phyloP scores from a whole-genome alignment of 2,113 vertebrate species.

The Callaeas wilsoni region DNA sequence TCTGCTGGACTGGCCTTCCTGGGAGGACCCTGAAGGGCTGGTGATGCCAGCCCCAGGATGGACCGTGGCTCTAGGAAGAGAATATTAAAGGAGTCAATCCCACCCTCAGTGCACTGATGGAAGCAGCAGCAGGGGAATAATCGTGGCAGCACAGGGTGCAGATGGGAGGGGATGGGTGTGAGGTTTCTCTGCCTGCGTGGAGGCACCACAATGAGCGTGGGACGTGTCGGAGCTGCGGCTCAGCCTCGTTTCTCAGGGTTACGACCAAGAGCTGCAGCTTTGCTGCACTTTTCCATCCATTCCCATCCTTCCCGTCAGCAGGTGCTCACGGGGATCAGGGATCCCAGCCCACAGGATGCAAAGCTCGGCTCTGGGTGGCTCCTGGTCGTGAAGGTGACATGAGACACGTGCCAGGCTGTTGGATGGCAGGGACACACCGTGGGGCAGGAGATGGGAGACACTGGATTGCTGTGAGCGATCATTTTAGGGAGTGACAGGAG shows the following conservation, averaged over 20 bases:
- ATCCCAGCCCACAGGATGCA: not conserved
- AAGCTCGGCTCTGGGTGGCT: not conserved
- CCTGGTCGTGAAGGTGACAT: fast-evolving
- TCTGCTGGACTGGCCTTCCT: not conserved
- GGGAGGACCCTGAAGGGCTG: not conserved
- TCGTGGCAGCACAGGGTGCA: fast-evolving
- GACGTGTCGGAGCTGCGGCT: not conserved
- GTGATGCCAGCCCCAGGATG: not conserved
- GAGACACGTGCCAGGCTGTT: fast-evolving
- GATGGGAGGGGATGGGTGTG: not conserved
- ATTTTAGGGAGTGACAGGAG: not conserved
- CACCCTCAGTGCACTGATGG: not conserved
- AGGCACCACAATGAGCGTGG: not conserved
- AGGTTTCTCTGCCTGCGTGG: not conserved
- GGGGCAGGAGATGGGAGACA: not conserved
- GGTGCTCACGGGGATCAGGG: not conserved
- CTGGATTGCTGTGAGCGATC: not conserved
- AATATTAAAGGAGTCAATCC: no score
- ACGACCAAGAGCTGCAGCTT: not conserved
- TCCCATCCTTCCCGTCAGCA: not conserved
- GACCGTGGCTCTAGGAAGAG: not conserved
- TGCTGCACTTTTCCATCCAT: not conserved
- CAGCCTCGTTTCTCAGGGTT: not conserved
- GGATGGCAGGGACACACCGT: not conserved
- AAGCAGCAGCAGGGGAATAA: not conserved